A percentile compares a stretch with the other conserved stretches of the same genome.
phyloP scores from a whole-genome alignment of 1,140 invertebrate genomes.

The Sitophilus oryzae region DNA sequence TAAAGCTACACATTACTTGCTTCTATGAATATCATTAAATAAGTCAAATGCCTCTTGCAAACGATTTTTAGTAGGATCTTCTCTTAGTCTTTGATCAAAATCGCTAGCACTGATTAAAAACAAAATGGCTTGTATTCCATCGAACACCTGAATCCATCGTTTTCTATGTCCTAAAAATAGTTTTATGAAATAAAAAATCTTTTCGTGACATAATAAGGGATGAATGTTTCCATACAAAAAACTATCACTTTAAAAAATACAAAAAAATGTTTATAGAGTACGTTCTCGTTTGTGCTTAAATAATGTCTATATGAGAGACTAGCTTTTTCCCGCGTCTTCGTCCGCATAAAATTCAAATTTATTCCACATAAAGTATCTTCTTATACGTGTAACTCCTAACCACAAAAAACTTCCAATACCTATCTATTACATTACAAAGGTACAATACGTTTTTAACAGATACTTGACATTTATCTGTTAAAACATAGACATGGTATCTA shows the following conservation, averaged over 20 bases:
- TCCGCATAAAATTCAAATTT: too few relatives aligned
- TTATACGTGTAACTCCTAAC: too few relatives aligned
- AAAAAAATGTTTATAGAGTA: too few relatives aligned
- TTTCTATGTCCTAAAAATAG: conserved; percentile 19
- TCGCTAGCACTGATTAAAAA: conserved; percentile 72
- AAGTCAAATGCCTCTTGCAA: conserved; percentile 64
- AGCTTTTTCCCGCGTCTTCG: too few relatives aligned
- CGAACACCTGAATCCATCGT: conserved; percentile 60
- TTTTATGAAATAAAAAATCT: conserved; percentile 20
- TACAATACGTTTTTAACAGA: too few relatives aligned
- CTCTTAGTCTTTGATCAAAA: conserved; percentile 70
- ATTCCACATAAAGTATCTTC: too few relatives aligned
- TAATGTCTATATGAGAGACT: too few relatives aligned
- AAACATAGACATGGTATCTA: too few relatives aligned
- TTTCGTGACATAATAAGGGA: conserved; percentile 4
- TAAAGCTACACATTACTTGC: conserved; percentile 61
- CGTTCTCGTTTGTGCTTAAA: too few relatives aligned
- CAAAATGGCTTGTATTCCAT: conserved; percentile 72
- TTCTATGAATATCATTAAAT: conserved; percentile 72
- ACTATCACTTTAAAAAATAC: conserved; percentile 79
- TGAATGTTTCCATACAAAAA: neutral
- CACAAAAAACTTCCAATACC: too few relatives aligned
- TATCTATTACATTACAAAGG: too few relatives aligned
- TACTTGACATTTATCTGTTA: too few relatives aligned
- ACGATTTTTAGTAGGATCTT: conserved; percentile 63